phyloP scores from a whole-genome alignment of 2,113 vertebrate genomes.

The Istiophorus platypterus region DNA sequence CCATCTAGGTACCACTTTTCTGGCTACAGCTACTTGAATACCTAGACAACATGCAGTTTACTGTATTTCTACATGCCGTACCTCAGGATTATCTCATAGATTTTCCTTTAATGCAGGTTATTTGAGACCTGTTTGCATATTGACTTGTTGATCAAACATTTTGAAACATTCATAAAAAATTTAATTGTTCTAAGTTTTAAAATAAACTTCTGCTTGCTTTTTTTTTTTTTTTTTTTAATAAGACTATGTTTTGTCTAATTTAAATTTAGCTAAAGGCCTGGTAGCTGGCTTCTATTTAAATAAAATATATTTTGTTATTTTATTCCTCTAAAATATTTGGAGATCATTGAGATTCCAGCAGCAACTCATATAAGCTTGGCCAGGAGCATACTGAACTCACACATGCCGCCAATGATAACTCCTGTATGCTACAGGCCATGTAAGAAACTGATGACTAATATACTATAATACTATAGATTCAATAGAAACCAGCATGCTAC shows the following conservation, averaged over 20 bases:
- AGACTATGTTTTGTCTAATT: not conserved
- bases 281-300: not conserved
- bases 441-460: constrained; percentile 15
- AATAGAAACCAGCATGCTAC: not conserved
- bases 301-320: not conserved
- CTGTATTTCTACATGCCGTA: too few species aligned
- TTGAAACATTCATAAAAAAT: not conserved
- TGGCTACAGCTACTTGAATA: too few species aligned
- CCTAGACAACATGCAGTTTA: too few species aligned
- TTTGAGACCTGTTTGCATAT: not conserved
- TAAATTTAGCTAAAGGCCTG: not conserved
- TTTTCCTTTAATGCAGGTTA: not conserved
- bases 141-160: not conserved
- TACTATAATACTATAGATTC: constrained; percentile 13
- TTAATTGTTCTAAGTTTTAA: too few species aligned
- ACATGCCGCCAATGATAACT: constrained; percentile 18
- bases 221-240: too few species aligned
- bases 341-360: constrained; percentile 13
- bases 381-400: constrained; percentile 9
- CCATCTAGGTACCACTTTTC: too few species aligned
- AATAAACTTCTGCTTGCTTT: too few species aligned
- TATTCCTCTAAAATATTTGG: constrained; percentile 6
- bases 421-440: constrained; percentile 26
- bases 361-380: constrained; percentile 12
- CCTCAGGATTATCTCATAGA: not conserved